Evolutionary conservation across 2,113 vertebrate species (phyloP), one percentile per base, ranked within the genome.

Genomic region (Istiophorus platypterus): DNA sequence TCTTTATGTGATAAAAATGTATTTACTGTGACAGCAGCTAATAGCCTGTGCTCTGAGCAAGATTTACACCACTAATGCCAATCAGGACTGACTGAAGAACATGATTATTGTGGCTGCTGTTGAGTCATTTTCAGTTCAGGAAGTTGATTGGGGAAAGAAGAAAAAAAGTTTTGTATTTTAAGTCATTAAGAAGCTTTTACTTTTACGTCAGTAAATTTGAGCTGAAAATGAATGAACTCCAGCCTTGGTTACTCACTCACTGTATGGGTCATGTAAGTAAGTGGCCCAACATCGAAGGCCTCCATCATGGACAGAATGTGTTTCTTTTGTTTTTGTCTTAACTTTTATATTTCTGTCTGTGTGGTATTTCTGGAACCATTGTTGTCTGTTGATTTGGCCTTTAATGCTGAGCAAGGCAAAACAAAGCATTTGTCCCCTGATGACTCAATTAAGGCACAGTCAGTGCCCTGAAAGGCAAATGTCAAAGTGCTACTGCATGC

Each of bases 21-120:
- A 76, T 80, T 56, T 72, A 70, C 82, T 89, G 78, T 76, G 75
- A 76, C 73, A 65, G 84, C 63, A 74, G 74, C 58, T 56, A 71
- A 65, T 15, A 41, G 54, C 72, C 67, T 76, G 11, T 73, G 58
- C 42, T 76, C 29, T 71, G 49, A 66, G 49, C 11, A 64, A 62
- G 52, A 71, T 64, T 72, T 72, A 59, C 34, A 86, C 88, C 83
- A 87, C 85, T 90, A 88, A 89, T 70, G 82, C 91, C 89, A 88
- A 67, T 72, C 65, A 34, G 41, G 78, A 68, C 76, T 69, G 84
- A 83, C 79, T 6, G 27, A 51, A 74, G 67, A 61, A 47, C 18
- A 0, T 56, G 37, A 57, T 63, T 22, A 37, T 31, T 56, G 9
- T 2, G 3, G 65, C 76, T 65, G 45, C 49, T 69, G 41, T 86